Evolutionary conservation across 2,888 invertebrate species (phyloP).

Genomic region (Taenaris catops): DNA sequence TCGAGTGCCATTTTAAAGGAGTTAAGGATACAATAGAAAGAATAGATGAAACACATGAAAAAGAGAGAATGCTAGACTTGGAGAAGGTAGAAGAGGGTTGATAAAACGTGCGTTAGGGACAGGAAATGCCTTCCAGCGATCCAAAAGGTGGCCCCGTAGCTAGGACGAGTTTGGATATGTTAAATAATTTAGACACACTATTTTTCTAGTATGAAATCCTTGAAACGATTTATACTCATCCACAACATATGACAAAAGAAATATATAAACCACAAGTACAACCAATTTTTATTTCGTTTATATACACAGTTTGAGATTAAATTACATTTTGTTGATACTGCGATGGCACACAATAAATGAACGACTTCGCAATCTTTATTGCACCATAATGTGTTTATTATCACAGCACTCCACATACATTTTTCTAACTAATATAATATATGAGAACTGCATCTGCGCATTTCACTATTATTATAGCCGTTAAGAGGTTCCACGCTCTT

Average conservation of each 20-base stretch:
- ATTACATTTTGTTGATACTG: neutral
- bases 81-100: constrained; percentile 60
- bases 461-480: constrained; percentile 32
- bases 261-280: constrained; percentile 12
- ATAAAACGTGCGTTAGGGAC: constrained; percentile 25
- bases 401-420: constrained; percentile 3
- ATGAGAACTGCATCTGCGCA: constrained; percentile 57
- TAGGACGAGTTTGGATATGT: constrained; percentile 24
- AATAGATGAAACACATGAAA: constrained; percentile 34
- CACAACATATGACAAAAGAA: constrained; percentile 4
- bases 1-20: constrained; percentile 79
- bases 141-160: constrained; percentile 37
- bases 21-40: constrained; percentile 17
- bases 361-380: constrained; percentile 5
- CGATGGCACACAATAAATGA: neutral
- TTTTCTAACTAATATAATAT: constrained; percentile 46
- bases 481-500: constrained; percentile 48
- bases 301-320: constrained; percentile 15
- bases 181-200: neutral
- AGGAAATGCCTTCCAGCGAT: constrained; percentile 53
- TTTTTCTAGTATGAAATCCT: neutral
- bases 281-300: constrained; percentile 17
- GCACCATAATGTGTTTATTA: constrained; percentile 6
- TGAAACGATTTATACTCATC: too few species aligned
- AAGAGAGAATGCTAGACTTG: constrained; percentile 58